Evolutionary conservation across 2,113 vertebrate genomes (phyloP).

Genomic region (Eublepharis macularius): DNA sequence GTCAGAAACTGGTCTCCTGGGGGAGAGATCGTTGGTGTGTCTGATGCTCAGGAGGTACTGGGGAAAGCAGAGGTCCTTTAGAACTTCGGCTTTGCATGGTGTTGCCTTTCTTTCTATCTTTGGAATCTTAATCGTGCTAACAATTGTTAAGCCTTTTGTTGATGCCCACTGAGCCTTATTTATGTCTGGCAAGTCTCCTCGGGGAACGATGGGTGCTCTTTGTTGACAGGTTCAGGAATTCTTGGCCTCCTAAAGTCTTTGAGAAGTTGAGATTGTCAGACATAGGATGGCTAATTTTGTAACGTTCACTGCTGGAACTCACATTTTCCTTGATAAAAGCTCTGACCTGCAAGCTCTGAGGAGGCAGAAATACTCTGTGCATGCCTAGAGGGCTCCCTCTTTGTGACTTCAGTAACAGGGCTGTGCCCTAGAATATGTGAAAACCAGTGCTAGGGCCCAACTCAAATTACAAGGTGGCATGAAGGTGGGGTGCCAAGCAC

Average conservation of each 20-base stretch:
- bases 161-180: not conserved
- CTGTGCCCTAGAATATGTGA: not conserved
- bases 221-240: not conserved
- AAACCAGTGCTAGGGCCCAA: not conserved
- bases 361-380: not conserved
- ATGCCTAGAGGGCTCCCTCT: not conserved
- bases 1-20: rapidly evolving
- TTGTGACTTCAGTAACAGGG: not conserved
- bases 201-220: not conserved
- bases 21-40: not conserved
- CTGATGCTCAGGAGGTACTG: not conserved
- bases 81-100: not conserved
- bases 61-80: too few species aligned
- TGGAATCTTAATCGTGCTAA: not conserved
- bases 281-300: not conserved
- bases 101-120: not conserved
- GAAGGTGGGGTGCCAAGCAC: too few species aligned
- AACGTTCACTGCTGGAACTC: not conserved
- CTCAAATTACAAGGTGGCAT: too few species aligned
- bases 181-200: not conserved
- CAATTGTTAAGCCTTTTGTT: not conserved
- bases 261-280: not conserved
- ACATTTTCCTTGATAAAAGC: not conserved
- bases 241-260: not conserved
- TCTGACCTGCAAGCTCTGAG: not conserved